Evolutionary conservation across 2,797 vertebrate genomes (phyloP), one percentile per base, ranked within the genome.

Genomic region (Coregonus ussuriensis): DNA sequence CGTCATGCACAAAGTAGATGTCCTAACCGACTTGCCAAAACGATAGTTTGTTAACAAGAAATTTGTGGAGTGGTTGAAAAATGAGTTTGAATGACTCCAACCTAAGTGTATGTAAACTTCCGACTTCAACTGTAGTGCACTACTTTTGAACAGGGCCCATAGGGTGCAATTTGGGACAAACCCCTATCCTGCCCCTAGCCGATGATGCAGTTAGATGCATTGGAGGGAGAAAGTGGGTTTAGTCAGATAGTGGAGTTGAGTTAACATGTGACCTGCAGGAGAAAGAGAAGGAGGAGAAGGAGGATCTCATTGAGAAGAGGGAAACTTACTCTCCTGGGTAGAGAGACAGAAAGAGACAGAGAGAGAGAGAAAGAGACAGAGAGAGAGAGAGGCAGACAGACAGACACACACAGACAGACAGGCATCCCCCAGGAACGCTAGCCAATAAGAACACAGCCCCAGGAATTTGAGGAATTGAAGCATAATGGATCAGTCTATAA

Each of bases 151-250:
- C 9, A 25, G 6, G 59, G 6, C n/a, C 9, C 41, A 62, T 21
- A 21, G 59, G 9, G 59, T 62, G n/a, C 59, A 7, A 62, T 21
- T 7, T 62, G 59, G 59, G 6, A 62, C 59, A 6, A 18, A 56
- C 3, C 15, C 53, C 85, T 77, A 68, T 82, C 53, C 85, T 75
- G 29, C 74, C 86, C 83, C 81, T 80, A 87, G 91, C 89, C 89
- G 91, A 93, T 94, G 92, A 93, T 91, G 91, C 90, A 88, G 89
- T 91, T 89, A 16, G 85, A 90, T 83, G 92, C 92, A 92, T 86
- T 89, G 83, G 82, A 91, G 93, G 89, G 91, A 89, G 88, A 93
- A 94, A 94, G 93, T 91, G 92, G 91, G 92, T 93, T 93, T 90
- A 91, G 87, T 87, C 88, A 90, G 91, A 92, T 88, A 91, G 88